Percentiles rank a stretch among this genome's conserved stretches.
Evolutionary conservation across 2,113 vertebrate genomes (phyloP).

Genomic region (Ictidomys tridecemlineatus): DNA sequence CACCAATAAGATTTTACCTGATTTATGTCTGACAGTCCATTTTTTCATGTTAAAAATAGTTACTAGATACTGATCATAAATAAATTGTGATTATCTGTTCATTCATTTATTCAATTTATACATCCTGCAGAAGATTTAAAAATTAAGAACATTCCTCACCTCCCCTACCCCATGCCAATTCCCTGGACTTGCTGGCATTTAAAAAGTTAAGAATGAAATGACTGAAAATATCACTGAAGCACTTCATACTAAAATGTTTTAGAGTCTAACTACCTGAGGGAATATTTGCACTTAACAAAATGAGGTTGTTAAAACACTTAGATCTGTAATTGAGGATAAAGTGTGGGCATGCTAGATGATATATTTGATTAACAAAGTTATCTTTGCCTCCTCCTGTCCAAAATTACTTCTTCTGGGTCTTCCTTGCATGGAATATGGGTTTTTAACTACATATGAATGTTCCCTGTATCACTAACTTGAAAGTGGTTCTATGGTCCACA

Average conservation of each 20-base stretch:
- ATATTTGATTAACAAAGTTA: not conserved
- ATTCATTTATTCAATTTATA: not conserved
- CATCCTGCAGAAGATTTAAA: not conserved
- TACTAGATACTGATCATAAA: not conserved
- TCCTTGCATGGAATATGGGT: not conserved
- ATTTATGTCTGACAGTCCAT: not conserved
- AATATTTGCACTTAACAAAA: not conserved
- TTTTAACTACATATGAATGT: conserved; percentile 38
- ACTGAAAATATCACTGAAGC: not conserved
- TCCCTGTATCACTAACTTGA: not conserved
- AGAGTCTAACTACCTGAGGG: not conserved
- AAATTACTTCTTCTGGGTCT: not conserved
- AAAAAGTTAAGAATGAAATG: not conserved
- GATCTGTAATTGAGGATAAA: not conserved
- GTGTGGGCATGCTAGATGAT: not conserved
- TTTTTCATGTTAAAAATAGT: conserved; percentile 34
- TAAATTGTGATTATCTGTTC: conserved; percentile 24
- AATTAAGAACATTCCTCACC: not conserved
- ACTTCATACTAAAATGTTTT: conserved; percentile 22
- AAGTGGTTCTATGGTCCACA: not conserved
- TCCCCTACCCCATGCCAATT: not conserved
- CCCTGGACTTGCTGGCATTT: not conserved
- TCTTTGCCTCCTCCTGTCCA: not conserved
- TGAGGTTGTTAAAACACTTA: conserved; percentile 7
- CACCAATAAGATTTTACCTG: not conserved